Conservation (phyloP, 2,113 vertebrate genomes). For the Indri indri region DNA sequence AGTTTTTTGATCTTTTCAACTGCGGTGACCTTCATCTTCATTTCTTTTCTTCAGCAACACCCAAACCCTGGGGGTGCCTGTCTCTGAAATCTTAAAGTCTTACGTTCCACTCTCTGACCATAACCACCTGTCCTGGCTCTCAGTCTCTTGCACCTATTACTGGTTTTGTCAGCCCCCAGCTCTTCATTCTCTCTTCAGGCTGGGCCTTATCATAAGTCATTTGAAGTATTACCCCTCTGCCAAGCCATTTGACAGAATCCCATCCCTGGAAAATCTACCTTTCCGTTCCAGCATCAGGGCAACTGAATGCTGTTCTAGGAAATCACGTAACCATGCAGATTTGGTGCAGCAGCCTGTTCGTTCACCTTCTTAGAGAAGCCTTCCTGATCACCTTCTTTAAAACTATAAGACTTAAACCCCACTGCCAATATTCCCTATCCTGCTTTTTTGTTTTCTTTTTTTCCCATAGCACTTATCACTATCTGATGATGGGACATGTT, state of each 20-base stretch:
- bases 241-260: background rate
- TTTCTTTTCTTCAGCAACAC: background rate
- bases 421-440: background rate
- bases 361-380: background rate
- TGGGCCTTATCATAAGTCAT: background rate
- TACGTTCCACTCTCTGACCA: background rate
- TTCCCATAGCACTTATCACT: background rate
- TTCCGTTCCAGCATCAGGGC: background rate
- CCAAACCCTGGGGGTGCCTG: background rate
- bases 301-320: background rate
- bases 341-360: background rate
- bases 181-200: background rate
- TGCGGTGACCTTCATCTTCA: background rate
- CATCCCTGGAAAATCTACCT: background rate
- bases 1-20: background rate
- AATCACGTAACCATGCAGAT: background rate
- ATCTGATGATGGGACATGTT: background rate
- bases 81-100: background rate
- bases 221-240: background rate
- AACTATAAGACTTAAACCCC: background rate
- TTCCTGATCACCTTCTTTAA: background rate
- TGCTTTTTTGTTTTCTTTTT: background rate
- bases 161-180: background rate
- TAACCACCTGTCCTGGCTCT: background rate
- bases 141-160: background rate